Base-by-base conservation (phyloP, 2,797 vertebrate species). In the Cyclopterus lumpus region DNA sequence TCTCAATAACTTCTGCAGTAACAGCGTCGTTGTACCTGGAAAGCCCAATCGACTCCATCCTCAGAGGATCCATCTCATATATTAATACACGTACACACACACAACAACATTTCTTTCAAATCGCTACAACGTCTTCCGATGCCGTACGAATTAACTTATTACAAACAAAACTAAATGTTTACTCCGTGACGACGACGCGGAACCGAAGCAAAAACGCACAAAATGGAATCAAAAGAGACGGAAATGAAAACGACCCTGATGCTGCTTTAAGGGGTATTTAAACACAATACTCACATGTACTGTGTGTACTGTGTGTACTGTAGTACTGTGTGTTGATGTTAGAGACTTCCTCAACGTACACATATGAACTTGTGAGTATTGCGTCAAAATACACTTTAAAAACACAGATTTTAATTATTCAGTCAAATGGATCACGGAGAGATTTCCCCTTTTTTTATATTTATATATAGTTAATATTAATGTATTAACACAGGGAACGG, bases 11-110 rank as follows among this genome's bases (percentile, higher is more conserved):
- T 44, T 36, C 67, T 60, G 30, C 75, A 73, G 77, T 84, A 86
- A 90, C 85, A 84, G 84, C 74, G 58, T 82, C 81, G 68, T 82
- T 90, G 79, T 87, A 93, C 85, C 88, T 88, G 84, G 86, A 90
- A 84, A 85, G n/a, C n/a, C 55, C 83, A 73, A 63, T 42, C 85
- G 77, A 83, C 82, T 86, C 85, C 80, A 84, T 66, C 83, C 59
- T 82, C 28, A 44, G 85, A 64, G 82, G 26, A 73, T 76, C 73
- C 71, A 65, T n/a, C n/a, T 88, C 75, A 74, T 80, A 80, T 87
- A 87, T 87, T 85, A 79, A 40, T 77, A 84, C 87, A 85, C 67
- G 28, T 55, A 40, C 77, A 71, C 2, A n/a, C n/a, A n/a, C n/a
- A n/a, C n/a, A n/a, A 44, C 12, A 11, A 72, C 48, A 44, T 64